Base-by-base conservation (phyloP, 1,140 invertebrate genomes). In the Lamellibrachia luymesi region DNA sequence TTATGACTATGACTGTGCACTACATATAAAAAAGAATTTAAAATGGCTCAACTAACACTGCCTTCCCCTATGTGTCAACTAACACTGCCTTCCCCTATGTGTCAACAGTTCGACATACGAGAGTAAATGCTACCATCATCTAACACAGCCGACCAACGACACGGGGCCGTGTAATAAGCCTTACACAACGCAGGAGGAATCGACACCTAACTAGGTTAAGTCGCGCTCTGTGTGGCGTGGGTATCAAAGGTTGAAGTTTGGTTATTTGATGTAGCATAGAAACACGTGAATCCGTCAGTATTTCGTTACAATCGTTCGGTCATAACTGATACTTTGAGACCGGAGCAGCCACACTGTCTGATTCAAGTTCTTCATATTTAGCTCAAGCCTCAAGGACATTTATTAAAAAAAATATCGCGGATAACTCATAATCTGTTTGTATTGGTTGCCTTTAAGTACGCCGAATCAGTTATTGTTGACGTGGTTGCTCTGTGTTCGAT, bases 181-280 rank as follows among this genome's bases (percentile, higher is more conserved):
- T 56, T 56, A 56, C 17, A 56, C 17, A 56, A 56, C 52, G 52
- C 52, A 38, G 52, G 52, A 56, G 6, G 17, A 56, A 56, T 17
- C 52, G 52, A 8, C 52, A 56, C 6, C 17, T 56, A 56, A 6
- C 6, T 56, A 49, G 50, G 90, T 17, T 17, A 17, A 49, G 13
- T 51, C 38, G 90, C 7, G 38, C 7, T 91, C 7, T 49, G 2
- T 25, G 25, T 25, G 25, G 89, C 27, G 89, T 49, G 91, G 91
- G 91, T 51, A 13, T 4, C 50, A 91, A 91, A 52, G 91, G 2
- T 13, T 50, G 51, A 52, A 50, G 91, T 50, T 25, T 91, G 22
- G 17, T 17, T 91, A 51, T 50, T 52, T 91, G 91, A 50, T 50
- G 50, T 52, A 4, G 91, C 10, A 25, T 8, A 92, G 94, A 93